Conservation (phyloP, 2,888 invertebrate genomes). For the Mycalesis mineus region DNA sequence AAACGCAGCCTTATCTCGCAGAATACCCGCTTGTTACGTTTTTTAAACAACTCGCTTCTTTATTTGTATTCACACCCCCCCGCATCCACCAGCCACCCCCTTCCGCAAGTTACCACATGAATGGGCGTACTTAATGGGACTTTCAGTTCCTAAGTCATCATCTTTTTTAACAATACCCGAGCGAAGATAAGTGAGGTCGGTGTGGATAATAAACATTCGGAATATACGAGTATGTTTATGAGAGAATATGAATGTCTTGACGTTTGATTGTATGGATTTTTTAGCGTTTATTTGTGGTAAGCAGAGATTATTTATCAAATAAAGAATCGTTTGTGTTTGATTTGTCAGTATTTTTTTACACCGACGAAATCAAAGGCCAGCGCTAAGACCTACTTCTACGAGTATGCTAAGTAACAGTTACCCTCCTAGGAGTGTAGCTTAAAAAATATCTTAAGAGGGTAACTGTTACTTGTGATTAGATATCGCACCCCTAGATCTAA, state of each 20-base stretch:
- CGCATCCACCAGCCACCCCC: slow-evolving; percentile 39
- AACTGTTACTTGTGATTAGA: too few species aligned
- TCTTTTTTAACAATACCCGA: slow-evolving; percentile 69
- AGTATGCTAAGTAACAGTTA: too few species aligned
- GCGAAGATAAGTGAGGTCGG: slow-evolving; percentile 64
- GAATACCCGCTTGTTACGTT: slow-evolving; percentile 76
- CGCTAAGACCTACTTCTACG: too few species aligned
- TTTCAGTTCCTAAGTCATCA: slow-evolving; percentile 78
- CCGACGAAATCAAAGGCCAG: too few species aligned
- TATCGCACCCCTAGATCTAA: too few species aligned
- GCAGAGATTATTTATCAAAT: too few species aligned
- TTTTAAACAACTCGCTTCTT: slow-evolving; percentile 77
- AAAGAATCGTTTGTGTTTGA: too few species aligned
- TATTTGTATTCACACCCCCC: slow-evolving; percentile 69
- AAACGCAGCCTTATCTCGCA: slow-evolving; percentile 75
- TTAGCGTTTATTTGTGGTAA: background rate
- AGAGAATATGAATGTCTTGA: background rate
- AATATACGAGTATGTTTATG: slow-evolving; percentile 54
- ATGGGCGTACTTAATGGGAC: slow-evolving; percentile 75
- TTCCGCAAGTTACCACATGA: slow-evolving; percentile 68
- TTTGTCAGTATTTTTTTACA: too few species aligned
- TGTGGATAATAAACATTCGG: slow-evolving; percentile 71
- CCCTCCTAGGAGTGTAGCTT: too few species aligned
- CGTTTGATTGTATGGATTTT: background rate
- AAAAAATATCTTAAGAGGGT: too few species aligned